Evolutionary conservation across 1,140 invertebrate genomes (phyloP).

Genomic region (Eufriesea mexicana): DNA sequence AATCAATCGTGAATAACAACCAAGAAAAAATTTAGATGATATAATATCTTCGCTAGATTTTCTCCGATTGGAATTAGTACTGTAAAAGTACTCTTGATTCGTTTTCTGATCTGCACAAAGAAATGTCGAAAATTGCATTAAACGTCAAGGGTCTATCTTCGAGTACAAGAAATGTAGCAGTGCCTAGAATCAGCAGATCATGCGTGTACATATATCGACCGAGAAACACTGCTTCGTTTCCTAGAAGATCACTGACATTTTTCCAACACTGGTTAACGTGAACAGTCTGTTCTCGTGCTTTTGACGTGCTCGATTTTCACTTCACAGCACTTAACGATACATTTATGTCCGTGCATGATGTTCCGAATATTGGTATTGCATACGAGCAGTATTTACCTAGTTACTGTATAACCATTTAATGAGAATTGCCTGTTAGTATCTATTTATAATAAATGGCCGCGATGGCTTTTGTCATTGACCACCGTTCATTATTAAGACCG

Average conservation of each 20-base stretch:
- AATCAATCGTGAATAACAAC: no score
- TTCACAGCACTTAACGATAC: constrained; percentile 41
- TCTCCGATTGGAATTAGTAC: no score
- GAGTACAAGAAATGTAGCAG: not conserved
- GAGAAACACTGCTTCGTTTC: not conserved
- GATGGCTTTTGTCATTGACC: constrained; percentile 14
- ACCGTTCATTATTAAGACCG: not conserved
- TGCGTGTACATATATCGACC: no score
- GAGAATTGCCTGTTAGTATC: constrained; percentile 27
- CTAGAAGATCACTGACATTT: constrained; percentile 1
- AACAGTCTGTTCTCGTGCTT: constrained; percentile 27
- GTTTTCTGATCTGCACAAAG: not conserved
- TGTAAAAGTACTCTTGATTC: no score
- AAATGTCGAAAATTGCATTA: not conserved
- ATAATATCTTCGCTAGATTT: no score
- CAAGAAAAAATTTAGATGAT: no score
- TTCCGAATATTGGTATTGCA: constrained; percentile 51
- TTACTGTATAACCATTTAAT: not conserved
- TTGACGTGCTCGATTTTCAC: constrained; percentile 54
- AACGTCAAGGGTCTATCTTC: not conserved
- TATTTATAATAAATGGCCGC: not conserved
- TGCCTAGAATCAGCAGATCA: no score
- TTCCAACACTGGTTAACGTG: constrained; percentile 46
- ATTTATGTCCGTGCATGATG: constrained; percentile 51
- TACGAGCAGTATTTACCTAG: constrained; percentile 17